A percentile compares a stretch with the other conserved stretches of the same genome.
These are phyloP conservation scores for Notospermus geniculatus DNA, from an alignment of 1,140 invertebrate genomes.

Conservation along the genomic window DNA sequence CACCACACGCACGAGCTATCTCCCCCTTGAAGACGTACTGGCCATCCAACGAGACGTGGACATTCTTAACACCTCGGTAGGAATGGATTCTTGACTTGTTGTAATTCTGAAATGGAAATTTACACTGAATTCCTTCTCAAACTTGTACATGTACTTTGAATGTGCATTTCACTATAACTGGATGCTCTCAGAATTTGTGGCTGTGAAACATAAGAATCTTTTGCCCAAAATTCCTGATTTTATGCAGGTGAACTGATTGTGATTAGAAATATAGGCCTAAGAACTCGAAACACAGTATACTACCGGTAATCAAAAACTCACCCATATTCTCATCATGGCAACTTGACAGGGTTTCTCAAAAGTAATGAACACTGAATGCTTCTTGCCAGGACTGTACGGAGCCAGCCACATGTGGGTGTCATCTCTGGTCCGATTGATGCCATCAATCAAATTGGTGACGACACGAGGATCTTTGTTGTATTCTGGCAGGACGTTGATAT, in stretches of 20 bases:
- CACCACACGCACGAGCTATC: conserved; percentile 73
- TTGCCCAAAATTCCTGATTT: too few species aligned
- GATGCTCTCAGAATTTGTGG: too few species aligned
- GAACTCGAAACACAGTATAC: too few species aligned
- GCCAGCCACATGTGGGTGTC: conserved; percentile 75
- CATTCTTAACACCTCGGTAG: conserved; percentile 69
- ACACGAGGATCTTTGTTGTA: conserved; percentile 63
- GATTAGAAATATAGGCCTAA: too few species aligned
- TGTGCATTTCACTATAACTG: too few species aligned
- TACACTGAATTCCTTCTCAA: too few species aligned
- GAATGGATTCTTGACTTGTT: conserved; percentile 83
- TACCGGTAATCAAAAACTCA: conserved; percentile 47
- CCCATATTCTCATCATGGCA: conserved; percentile 77
- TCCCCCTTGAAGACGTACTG: conserved; percentile 73
- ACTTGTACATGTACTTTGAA: too few species aligned
- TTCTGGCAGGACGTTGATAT: conserved; percentile 64
- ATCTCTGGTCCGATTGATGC: conserved; percentile 70
- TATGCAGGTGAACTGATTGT: too few species aligned
- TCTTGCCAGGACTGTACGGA: conserved; percentile 61
- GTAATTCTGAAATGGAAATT: conserved; percentile 71
- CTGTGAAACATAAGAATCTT: too few species aligned
- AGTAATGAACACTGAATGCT: conserved; percentile 64
- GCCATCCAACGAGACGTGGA: conserved; percentile 70
- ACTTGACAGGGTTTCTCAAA: conserved; percentile 63
- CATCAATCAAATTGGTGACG: conserved; percentile 69